Conservation (phyloP, 64 coral and sea anemone genomes). For the Hydrozoanthus tunicans region DNA sequence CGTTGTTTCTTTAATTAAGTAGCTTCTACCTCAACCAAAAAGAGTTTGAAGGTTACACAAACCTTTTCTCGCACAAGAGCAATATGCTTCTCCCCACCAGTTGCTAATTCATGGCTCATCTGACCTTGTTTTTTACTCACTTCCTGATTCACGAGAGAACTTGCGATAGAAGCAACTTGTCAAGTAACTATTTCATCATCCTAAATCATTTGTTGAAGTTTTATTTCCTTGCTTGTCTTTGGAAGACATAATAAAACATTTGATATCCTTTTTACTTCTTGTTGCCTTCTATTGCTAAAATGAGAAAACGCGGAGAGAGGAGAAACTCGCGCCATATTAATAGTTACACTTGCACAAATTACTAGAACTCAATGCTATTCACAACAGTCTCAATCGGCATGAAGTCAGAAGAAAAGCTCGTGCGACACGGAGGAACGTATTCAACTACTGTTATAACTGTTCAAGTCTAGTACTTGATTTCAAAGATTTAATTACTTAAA, state of each 20-base stretch:
- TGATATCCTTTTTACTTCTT: constrained; percentile 1
- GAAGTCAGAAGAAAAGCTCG: constrained; percentile 14
- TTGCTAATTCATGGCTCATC: neutral
- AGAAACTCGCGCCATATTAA: constrained; percentile 7
- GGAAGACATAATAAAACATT: neutral
- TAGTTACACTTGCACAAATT: constrained; percentile 4
- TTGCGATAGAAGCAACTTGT: neutral
- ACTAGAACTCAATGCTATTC: neutral
- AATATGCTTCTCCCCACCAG: constrained; percentile 25
- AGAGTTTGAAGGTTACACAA: constrained; percentile 36
- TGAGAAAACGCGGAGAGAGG: constrained; percentile 31
- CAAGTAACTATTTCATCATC: neutral
- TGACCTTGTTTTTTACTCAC: neutral
- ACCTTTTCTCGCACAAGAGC: constrained; percentile 28
- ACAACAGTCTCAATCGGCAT: neutral
- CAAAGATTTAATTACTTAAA: neutral
- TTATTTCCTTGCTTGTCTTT: neutral
- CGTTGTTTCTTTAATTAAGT: neutral
- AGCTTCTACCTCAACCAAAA: constrained; percentile 42
- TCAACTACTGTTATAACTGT: no score
- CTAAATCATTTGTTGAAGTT: constrained; percentile 1
- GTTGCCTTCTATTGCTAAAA: constrained; percentile 40
- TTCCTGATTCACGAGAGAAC: neutral
- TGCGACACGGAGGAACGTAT: no score
- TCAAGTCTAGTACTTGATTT: no score